These are phyloP conservation scores for Ceyx melanurus DNA, from an alignment of 2,113 vertebrate genomes.

Conservation along the genomic window DNA sequence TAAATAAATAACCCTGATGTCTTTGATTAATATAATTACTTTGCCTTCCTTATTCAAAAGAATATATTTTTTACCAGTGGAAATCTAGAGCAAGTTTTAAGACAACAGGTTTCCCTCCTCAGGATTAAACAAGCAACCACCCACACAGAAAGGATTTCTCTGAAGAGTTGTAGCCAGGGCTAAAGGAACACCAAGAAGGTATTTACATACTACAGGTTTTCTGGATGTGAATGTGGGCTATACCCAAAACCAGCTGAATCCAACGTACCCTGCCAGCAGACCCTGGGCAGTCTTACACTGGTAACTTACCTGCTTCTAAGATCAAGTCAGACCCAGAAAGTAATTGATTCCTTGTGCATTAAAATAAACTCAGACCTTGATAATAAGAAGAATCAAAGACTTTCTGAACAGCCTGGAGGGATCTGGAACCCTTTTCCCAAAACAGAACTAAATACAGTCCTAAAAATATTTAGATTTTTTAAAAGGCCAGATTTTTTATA, in stretches of 20 bases:
- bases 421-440: neutral
- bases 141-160: neutral
- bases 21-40: neutral
- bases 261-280: neutral
- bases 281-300: neutral
- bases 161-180: neutral
- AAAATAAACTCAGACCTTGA: neutral
- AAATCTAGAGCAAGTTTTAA: neutral
- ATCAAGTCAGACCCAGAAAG: neutral
- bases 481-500: neutral
- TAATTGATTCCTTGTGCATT: neutral
- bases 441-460: neutral
- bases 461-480: neutral
- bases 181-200: neutral
- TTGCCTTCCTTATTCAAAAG: neutral
- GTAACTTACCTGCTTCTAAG: neutral
- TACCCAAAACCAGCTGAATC: neutral
- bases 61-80: neutral
- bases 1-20: neutral
- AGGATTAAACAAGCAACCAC: neutral
- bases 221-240: neutral
- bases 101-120: neutral
- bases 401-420: neutral
- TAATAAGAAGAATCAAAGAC: neutral
- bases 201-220: neutral